Evolutionary conservation across 2,888 invertebrate genomes (phyloP).

Genomic region (Drosophila mercatorum): DNA sequence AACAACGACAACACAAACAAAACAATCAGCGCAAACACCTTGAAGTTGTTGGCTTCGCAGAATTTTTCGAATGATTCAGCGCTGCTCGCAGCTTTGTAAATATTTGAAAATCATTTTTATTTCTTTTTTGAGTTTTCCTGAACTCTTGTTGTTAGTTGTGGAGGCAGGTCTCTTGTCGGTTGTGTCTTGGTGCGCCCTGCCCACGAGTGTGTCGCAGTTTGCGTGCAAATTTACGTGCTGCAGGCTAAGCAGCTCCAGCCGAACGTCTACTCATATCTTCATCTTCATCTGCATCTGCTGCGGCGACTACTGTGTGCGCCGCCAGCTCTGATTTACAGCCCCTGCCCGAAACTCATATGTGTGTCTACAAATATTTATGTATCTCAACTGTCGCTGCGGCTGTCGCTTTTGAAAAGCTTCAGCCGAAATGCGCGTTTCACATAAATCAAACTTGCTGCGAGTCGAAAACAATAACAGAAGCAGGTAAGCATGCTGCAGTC

Average conservation of each 20-base stretch:
- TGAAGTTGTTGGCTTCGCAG: constrained; percentile 58
- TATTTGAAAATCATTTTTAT: constrained; percentile 41
- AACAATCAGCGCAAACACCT: constrained; percentile 61
- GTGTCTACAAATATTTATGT: constrained; percentile 43
- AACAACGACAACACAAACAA: constrained; percentile 50
- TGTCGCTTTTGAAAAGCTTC: constrained; percentile 31
- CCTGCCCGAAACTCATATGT: constrained; percentile 16
- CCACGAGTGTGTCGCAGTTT: constrained; percentile 20
- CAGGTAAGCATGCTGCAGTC: background rate
- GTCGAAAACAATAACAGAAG: constrained; percentile 5
- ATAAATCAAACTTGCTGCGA: constrained; percentile 46
- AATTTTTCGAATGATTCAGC: constrained; percentile 60
- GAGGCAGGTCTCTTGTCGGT: background rate
- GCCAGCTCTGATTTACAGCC: constrained; percentile 43
- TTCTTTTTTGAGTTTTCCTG: constrained; percentile 4
- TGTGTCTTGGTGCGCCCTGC: background rate
- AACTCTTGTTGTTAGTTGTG: constrained; percentile 1
- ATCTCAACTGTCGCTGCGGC: constrained; percentile 35
- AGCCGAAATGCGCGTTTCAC: constrained; percentile 33
- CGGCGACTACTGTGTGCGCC: constrained; percentile 2
- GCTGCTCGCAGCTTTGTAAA: constrained; percentile 34
- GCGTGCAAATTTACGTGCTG: constrained; percentile 9
- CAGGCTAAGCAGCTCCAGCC: background rate
- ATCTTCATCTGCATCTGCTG: constrained; percentile 36
- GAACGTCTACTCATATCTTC: constrained; percentile 13